Evolutionary conservation across 1,140 invertebrate species (phyloP).

Genomic region (Amphibalanus amphitrite): DNA sequence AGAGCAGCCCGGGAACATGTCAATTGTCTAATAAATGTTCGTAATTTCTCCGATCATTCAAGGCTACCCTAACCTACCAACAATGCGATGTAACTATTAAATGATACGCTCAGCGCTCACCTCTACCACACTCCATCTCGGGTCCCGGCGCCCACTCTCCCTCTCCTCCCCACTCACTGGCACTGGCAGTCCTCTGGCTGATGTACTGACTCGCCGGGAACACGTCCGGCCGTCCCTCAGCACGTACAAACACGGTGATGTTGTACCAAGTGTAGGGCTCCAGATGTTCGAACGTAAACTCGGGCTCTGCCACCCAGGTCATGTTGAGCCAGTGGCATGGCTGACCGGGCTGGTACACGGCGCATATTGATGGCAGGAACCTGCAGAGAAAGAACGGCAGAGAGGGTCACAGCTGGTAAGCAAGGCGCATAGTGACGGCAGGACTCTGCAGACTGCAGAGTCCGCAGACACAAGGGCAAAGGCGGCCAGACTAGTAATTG

Average conservation of each 20-base stretch:
- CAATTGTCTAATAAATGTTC: no score
- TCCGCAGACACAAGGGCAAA: neutral
- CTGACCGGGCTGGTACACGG: neutral
- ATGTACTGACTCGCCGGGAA: constrained; percentile 13
- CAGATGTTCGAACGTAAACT: constrained; percentile 41
- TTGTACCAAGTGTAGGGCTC: constrained; percentile 54
- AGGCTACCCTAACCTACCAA: no score
- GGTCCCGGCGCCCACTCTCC: no score
- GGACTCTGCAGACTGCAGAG: neutral
- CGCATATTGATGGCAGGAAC: neutral
- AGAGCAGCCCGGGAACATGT: no score
- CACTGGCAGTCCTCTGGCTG: constrained; percentile 22
- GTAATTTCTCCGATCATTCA: no score
- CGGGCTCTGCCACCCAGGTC: constrained; percentile 28
- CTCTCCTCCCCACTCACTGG: neutral
- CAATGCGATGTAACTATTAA: neutral
- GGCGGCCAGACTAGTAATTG: no score
- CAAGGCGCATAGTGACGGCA: neutral
- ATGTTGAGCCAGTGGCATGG: constrained; percentile 21
- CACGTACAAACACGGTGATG: constrained; percentile 50
- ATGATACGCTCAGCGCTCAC: neutral
- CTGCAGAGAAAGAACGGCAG: neutral
- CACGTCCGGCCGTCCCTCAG: constrained; percentile 23
- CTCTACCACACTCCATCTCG: no score
- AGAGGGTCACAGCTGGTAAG: neutral